These are phyloP conservation scores for Neomonachus schauinslandi DNA, from an alignment of 2,113 vertebrate species.

Conservation along the genomic window DNA sequence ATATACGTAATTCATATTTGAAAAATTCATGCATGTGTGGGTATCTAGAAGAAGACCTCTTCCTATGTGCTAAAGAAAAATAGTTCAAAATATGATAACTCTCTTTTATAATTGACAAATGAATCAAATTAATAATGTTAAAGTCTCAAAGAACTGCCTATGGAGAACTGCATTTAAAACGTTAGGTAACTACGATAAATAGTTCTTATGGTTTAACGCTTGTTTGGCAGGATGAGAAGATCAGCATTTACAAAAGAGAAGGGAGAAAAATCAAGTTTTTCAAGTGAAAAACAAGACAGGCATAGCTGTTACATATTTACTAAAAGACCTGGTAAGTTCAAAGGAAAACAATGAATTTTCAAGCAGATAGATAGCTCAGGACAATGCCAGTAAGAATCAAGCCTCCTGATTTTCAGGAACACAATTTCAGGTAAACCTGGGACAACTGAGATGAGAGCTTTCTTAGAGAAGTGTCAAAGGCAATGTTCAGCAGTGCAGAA, in stretches of 20 bases:
- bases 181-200: background rate
- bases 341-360: background rate
- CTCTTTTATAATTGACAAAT: background rate
- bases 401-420: background rate
- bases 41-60: background rate
- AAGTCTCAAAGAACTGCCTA: background rate
- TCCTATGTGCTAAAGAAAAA: background rate
- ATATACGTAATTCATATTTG: background rate
- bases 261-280: background rate
- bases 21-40: background rate
- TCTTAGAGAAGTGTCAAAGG: background rate
- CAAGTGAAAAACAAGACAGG: background rate
- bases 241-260: background rate
- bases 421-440: background rate
- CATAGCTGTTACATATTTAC: background rate
- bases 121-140: background rate
- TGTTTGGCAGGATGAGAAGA: background rate
- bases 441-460: background rate
- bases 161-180: background rate
- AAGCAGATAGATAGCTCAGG: background rate
- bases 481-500: fast-evolving
- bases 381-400: background rate
- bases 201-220: background rate
- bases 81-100: background rate
- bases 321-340: background rate